phyloP scores from a whole-genome alignment of 2,113 vertebrate species.

The Meriones unguiculatus region DNA sequence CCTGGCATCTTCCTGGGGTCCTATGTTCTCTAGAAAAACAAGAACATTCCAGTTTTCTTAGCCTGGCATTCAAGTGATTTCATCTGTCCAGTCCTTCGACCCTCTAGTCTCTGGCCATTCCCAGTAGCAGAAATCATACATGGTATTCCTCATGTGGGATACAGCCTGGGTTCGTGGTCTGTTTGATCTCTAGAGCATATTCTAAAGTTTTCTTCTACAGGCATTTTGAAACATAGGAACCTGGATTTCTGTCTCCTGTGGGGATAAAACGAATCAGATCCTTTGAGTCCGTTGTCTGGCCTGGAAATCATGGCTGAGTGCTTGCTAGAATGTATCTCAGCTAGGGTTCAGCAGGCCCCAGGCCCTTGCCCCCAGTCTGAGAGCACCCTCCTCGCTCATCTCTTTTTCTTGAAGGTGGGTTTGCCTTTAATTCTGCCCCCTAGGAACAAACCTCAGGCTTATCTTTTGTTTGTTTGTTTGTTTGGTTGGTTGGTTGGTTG shows the following conservation, averaged over 20 bases:
- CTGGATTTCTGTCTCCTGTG: not conserved
- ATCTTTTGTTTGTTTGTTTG: not conserved
- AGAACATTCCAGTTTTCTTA: not conserved
- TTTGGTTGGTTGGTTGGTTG: too few species aligned
- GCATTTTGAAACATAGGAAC: conserved; percentile 48
- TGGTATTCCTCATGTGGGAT: rapidly evolving
- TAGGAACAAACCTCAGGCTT: not conserved
- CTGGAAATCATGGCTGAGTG: not conserved
- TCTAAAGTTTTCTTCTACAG: not conserved
- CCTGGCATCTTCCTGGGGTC: not conserved
- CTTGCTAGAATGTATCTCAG: rapidly evolving
- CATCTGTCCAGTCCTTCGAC: not conserved
- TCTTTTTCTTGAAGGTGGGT: rapidly evolving
- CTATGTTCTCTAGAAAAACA: conserved; percentile 38
- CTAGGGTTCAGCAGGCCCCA: not conserved
- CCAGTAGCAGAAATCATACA: not conserved
- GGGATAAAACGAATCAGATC: too few species aligned
- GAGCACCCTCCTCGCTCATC: too few species aligned
- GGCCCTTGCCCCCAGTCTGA: not conserved
- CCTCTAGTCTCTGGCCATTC: not conserved
- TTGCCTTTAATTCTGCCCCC: not conserved
- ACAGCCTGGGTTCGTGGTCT: not conserved
- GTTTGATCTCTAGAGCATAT: not conserved
- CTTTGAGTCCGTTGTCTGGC: not conserved
- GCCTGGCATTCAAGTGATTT: not conserved